phyloP scores from a whole-genome alignment of 2,888 invertebrate genomes.

The Hypolimnas misippus region DNA sequence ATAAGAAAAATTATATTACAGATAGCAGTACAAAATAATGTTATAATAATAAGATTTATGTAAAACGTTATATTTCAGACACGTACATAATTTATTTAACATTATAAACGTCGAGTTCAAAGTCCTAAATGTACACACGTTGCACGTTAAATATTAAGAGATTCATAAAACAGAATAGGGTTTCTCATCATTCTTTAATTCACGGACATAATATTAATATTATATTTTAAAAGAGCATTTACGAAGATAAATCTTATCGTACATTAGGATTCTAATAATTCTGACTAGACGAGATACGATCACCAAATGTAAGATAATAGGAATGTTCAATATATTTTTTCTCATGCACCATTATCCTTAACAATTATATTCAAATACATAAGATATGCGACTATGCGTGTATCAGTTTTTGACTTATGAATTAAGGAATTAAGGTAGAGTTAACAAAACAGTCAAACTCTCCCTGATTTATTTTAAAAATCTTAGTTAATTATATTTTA shows the following conservation, averaged over 20 bases:
- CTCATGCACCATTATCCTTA: too few species aligned
- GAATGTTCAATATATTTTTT: not conserved
- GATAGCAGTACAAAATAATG: not conserved
- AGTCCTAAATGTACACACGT: slow-evolving; percentile 24
- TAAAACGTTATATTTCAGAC: slow-evolving; percentile 10
- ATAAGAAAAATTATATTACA: not conserved
- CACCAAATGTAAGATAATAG: too few species aligned
- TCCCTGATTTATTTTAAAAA: too few species aligned
- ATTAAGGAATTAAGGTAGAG: too few species aligned
- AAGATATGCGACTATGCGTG: too few species aligned
- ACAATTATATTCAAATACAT: too few species aligned
- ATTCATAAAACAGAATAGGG: slow-evolving; percentile 5
- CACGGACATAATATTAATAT: not conserved
- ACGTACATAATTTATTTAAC: not conserved
- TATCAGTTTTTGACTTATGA: too few species aligned
- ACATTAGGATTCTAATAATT: too few species aligned
- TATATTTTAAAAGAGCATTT: not conserved
- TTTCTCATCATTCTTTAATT: not conserved
- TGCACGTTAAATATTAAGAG: slow-evolving; percentile 3
- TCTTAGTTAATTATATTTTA: too few species aligned
- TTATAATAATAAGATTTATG: slow-evolving; percentile 15
- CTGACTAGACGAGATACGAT: too few species aligned
- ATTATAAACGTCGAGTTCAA: slow-evolving; percentile 29
- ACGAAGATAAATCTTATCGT: not conserved
- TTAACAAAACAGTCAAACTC: too few species aligned